Conservation (phyloP, 2,888 invertebrate species). For the Parnassius orleans region DNA sequence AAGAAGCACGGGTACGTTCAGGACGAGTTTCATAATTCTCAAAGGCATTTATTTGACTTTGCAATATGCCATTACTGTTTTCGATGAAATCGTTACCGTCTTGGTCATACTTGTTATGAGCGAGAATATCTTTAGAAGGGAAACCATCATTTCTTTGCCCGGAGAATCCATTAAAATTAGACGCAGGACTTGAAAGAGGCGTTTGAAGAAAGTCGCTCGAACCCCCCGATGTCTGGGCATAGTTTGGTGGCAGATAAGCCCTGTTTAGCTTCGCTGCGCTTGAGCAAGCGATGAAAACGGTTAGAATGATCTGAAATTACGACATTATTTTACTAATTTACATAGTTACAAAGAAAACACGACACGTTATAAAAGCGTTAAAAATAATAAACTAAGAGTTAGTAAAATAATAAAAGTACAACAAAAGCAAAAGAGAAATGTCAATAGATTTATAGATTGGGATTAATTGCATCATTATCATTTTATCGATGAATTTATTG, state of each 20-base stretch:
- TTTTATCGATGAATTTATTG: too few species aligned
- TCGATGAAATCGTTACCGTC: constrained; percentile 33
- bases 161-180: constrained; percentile 5
- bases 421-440: too few species aligned
- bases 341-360: neutral
- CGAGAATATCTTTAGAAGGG: constrained; percentile 1
- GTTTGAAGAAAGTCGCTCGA: constrained; percentile 54
- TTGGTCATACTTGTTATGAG: constrained; percentile 33
- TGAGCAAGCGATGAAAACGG: constrained; percentile 44
- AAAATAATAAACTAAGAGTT: too few species aligned
- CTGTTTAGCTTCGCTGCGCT: constrained; percentile 64
- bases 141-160: constrained; percentile 27
- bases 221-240: constrained; percentile 53
- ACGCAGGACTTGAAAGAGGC: constrained; percentile 37
- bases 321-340: too few species aligned
- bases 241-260: constrained; percentile 63
- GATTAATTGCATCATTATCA: too few species aligned
- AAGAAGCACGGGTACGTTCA: constrained; percentile 61
- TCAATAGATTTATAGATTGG: too few species aligned
- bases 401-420: too few species aligned
- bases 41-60: constrained; percentile 36
- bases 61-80: constrained; percentile 28
- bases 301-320: constrained; percentile 53
- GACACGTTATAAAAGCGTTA: too few species aligned
- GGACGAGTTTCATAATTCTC: constrained; percentile 38